phyloP scores from a whole-genome alignment of 2,888 invertebrate genomes.

The Heliconius ismenius region DNA sequence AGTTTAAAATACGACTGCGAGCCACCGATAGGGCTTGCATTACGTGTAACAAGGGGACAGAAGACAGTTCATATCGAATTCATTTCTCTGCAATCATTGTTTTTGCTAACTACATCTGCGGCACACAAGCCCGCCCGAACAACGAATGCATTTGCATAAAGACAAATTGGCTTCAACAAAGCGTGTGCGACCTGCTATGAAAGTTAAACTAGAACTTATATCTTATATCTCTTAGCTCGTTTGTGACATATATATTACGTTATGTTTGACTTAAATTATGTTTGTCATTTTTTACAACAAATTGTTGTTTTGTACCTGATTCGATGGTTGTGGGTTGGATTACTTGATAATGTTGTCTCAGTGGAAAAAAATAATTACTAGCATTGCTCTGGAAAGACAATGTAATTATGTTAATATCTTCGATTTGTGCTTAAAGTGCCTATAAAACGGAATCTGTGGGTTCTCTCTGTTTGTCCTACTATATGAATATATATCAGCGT shows the following conservation, averaged over 20 bases:
- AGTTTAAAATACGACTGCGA: conserved; percentile 23
- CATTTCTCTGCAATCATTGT: conserved; percentile 44
- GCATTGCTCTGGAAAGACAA: too few relatives aligned
- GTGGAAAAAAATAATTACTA: not conserved
- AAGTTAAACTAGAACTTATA: conserved; percentile 56
- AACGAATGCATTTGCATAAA: conserved; percentile 67
- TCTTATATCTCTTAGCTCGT: conserved; percentile 37
- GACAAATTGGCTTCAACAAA: conserved; percentile 61
- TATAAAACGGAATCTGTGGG: not conserved
- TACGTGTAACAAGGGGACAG: conserved; percentile 27
- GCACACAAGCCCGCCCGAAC: conserved; percentile 45
- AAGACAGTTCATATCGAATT: conserved; percentile 43
- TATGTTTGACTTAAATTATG: not conserved
- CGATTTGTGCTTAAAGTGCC: too few relatives aligned
- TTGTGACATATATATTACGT: conserved; percentile 20
- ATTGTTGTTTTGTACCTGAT: not conserved
- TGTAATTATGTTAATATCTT: too few relatives aligned
- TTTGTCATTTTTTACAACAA: not conserved
- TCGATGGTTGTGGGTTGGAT: not conserved
- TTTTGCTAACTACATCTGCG: conserved; percentile 44
- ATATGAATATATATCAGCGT: not conserved
- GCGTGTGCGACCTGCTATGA: conserved; percentile 55
- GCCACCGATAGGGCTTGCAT: conserved; percentile 18
- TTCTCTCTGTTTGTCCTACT: not conserved
- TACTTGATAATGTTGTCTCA: not conserved